Evolutionary conservation across 1,140 invertebrate genomes (phyloP).

Genomic region (Hycleus phaleratus): DNA sequence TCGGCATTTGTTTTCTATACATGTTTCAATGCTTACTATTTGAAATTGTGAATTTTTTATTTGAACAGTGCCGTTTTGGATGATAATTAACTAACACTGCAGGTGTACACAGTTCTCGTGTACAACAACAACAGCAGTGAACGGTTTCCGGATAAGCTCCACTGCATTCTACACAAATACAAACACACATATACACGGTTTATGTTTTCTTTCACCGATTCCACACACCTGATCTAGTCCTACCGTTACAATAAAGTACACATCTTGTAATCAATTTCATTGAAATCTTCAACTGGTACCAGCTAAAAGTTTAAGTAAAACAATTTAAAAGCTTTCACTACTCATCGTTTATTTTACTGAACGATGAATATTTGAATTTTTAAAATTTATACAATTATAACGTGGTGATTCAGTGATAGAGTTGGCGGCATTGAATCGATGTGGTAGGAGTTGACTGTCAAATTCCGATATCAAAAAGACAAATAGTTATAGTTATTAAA

Average conservation of each 20-base stretch:
- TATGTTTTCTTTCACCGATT: conserved; percentile 7
- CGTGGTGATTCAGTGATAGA: no score
- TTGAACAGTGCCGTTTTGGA: no score
- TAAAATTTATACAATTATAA: no score
- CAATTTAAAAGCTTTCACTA: background rate
- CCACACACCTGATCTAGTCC: background rate
- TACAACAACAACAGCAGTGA: conserved; percentile 6
- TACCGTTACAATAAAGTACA: background rate
- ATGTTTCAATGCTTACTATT: no score
- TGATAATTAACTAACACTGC: background rate
- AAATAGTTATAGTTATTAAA: no score
- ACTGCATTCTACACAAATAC: conserved; percentile 21
- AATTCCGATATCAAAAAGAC: no score
- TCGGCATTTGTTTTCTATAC: no score
- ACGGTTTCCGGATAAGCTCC: conserved; percentile 27
- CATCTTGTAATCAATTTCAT: background rate
- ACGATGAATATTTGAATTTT: no score
- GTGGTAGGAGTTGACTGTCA: no score
- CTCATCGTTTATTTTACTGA: background rate
- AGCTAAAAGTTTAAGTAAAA: background rate
- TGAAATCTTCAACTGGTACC: background rate
- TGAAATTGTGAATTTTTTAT: no score
- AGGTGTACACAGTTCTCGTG: background rate
- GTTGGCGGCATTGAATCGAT: no score
- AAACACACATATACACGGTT: background rate